Evolutionary conservation across 2,113 vertebrate genomes (phyloP).

Genomic region (Caloenas nicobarica): DNA sequence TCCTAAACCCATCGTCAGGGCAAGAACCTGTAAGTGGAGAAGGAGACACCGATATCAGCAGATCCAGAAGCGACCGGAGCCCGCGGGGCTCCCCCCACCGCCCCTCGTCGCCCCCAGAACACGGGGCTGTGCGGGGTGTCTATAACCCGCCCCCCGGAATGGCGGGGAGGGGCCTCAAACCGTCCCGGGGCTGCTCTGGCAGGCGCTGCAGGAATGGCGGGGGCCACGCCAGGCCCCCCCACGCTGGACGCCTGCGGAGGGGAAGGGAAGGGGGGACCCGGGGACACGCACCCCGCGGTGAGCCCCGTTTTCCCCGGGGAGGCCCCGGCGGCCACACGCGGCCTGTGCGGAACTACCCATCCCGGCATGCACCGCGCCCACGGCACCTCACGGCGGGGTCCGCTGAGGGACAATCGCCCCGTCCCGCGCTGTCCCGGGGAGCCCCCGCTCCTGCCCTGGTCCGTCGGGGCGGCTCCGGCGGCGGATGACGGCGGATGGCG

Average conservation of each 20-base stretch:
- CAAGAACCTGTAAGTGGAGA: neutral
- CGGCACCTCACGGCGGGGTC: neutral
- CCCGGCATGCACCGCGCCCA: neutral
- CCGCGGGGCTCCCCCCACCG: too few species aligned
- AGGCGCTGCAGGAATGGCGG: neutral
- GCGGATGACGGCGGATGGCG: neutral
- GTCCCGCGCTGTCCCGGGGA: rapidly evolving
- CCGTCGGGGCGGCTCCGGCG: rapidly evolving
- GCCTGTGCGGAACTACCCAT: neutral
- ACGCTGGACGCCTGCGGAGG: neutral
- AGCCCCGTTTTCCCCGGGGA: rapidly evolving
- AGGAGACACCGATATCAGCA: neutral
- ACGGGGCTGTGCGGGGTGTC: neutral
- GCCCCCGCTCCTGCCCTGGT: too few species aligned
- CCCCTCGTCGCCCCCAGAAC: too few species aligned
- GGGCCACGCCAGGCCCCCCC: neutral
- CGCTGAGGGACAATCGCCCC: rapidly evolving
- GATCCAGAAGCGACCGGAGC: too few species aligned
- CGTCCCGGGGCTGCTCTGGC: neutral
- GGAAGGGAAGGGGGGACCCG: too few species aligned
- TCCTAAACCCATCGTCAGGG: too few species aligned
- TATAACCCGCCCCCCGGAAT: neutral
- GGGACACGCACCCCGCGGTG: too few species aligned
- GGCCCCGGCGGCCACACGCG: neutral
- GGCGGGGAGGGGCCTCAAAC: conserved; percentile 29